Percentiles rank a stretch among this genome's conserved stretches.
phyloP scores from a whole-genome alignment of 2,797 vertebrate species.

The Falco cherrug region DNA sequence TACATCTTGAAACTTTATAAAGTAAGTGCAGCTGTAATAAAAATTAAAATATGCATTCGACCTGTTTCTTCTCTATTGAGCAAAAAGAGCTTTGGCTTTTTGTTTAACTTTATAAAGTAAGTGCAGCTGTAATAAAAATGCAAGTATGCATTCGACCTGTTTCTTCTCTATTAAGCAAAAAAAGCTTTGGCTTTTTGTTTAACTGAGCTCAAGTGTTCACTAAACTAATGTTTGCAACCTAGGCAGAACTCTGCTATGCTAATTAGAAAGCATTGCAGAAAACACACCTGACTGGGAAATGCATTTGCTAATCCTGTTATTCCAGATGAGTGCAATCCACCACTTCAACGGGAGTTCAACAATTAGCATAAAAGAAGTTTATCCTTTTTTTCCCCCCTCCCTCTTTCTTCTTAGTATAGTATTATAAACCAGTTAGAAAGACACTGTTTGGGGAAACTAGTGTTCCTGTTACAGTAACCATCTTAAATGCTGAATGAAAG shows the following conservation, averaged over 20 bases:
- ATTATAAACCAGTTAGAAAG: neutral
- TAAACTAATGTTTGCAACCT: neutral
- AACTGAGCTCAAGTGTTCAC: neutral
- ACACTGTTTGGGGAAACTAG: neutral
- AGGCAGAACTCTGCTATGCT: neutral
- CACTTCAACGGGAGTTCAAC: neutral
- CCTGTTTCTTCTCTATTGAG: neutral
- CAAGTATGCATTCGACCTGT: neutral
- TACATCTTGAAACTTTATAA: neutral
- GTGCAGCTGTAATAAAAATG: neutral
- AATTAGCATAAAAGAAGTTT: neutral
- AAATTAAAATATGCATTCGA: neutral
- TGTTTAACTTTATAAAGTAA: neutral
- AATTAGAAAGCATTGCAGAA: neutral
- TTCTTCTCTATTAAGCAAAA: neutral
- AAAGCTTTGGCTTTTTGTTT: neutral
- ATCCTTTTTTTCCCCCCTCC: neutral
- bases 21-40: neutral
- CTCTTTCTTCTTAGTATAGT: neutral
- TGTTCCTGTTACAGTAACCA: neutral
- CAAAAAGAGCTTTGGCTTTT: neutral
- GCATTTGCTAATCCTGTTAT: neutral
- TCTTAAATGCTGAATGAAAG: neutral
- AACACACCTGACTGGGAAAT: slow-evolving; percentile 3
- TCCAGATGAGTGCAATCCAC: neutral